Evolutionary conservation across 2,888 invertebrate genomes (phyloP).

Genomic region (Drosophila anomelani): DNA sequence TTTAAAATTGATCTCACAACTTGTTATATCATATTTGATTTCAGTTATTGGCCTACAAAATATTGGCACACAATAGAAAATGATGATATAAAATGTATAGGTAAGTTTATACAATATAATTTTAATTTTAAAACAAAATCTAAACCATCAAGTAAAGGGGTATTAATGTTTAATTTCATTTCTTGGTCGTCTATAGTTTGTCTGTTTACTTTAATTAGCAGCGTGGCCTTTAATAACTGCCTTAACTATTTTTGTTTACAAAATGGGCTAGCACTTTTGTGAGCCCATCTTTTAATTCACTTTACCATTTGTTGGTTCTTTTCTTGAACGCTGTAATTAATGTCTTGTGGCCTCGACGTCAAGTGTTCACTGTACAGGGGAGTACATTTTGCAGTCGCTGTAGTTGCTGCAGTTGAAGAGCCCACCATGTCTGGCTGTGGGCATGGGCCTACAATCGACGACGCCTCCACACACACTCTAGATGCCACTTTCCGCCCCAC

Average conservation of each 20-base stretch:
- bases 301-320: conserved; percentile 28
- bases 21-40: neutral
- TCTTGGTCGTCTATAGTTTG: neutral
- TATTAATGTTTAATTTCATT: neutral
- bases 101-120: neutral
- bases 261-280: conserved; percentile 1
- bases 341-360: conserved; percentile 33
- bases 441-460: conserved; percentile 34
- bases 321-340: conserved; percentile 36
- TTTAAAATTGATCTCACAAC: too few relatives aligned
- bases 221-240: neutral
- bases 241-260: neutral
- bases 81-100: conserved; percentile 12
- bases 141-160: neutral
- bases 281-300: conserved; percentile 10
- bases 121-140: too few relatives aligned
- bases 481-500: conserved; percentile 13
- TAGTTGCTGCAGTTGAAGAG: conserved; percentile 27
- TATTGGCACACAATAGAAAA: neutral
- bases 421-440: conserved; percentile 32
- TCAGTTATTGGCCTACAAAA: neutral
- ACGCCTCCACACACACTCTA: conserved; percentile 42
- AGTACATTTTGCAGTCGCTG: conserved; percentile 32
- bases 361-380: conserved; percentile 41
- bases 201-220: conserved; percentile 6